Percentiles rank a stretch among this genome's conserved stretches.
Conservation (phyloP, 2,797 vertebrate species). For the Calcarius lapponicus region DNA sequence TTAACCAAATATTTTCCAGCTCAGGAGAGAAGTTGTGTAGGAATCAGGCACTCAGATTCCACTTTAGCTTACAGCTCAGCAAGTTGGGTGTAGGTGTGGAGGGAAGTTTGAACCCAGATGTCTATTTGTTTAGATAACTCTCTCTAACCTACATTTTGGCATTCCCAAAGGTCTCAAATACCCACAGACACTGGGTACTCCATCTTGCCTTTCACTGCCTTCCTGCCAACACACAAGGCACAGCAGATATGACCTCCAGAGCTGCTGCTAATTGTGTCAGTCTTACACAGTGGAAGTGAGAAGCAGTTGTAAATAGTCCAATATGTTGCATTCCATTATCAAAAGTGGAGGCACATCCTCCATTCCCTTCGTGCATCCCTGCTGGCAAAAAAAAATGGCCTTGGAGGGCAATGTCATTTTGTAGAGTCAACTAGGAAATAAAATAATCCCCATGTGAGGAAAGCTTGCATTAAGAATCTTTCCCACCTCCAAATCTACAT, state of each 20-base stretch:
- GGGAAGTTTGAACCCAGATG: not conserved
- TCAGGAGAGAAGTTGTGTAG: not conserved
- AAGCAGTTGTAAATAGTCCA: not conserved
- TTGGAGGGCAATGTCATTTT: not conserved
- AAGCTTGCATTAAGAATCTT: not conserved
- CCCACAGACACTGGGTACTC: not conserved
- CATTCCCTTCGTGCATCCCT: not conserved
- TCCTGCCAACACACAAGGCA: not conserved
- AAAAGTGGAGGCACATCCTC: not conserved
- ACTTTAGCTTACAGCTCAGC: not conserved
- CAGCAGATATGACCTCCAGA: not conserved
- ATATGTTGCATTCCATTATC: not conserved
- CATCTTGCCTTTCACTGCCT: not conserved
- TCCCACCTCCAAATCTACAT: constrained; percentile 2
- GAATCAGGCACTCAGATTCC: not conserved
- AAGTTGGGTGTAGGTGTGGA: not conserved
- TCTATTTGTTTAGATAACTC: not conserved
- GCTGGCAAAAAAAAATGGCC: not conserved
- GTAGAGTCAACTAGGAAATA: not conserved
- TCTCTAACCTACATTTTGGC: not conserved
- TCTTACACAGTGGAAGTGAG: not conserved
- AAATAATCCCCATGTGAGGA: not conserved
- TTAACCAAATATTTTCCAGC: not conserved
- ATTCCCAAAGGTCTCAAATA: not conserved
- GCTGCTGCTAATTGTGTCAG: not conserved